Percentiles rank a stretch among this genome's conserved stretches.
phyloP scores from a whole-genome alignment of 2,888 invertebrate species.

The Tanytarsus gracilentus region DNA sequence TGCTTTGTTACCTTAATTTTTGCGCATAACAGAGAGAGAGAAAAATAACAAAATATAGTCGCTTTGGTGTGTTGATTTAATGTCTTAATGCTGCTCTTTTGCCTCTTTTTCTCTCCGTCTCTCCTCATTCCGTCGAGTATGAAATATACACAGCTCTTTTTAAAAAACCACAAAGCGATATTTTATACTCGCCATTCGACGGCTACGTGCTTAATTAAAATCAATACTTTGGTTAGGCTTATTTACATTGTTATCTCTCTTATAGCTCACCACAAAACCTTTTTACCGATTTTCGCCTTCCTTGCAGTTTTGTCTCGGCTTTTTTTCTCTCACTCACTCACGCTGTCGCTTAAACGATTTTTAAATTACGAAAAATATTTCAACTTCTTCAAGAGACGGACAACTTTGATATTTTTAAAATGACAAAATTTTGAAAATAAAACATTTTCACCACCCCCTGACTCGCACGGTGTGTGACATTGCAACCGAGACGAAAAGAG shows the following conservation, averaged over 20 bases:
- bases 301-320: background rate
- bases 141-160: too few relatives aligned
- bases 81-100: slow-evolving; percentile 25
- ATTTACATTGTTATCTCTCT: slow-evolving; percentile 27
- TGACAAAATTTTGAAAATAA: too few relatives aligned
- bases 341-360: slow-evolving; percentile 1
- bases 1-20: slow-evolving; percentile 28
- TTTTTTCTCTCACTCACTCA: background rate
- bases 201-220: slow-evolving; percentile 25
- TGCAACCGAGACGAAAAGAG: background rate
- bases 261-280: background rate
- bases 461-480: slow-evolving; percentile 12
- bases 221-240: slow-evolving; percentile 14
- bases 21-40: background rate
- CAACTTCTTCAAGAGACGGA: too few relatives aligned
- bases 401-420: too few relatives aligned
- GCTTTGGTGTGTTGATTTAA: slow-evolving; percentile 26
- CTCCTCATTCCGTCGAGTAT: too few relatives aligned
- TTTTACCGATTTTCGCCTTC: background rate
- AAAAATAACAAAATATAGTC: slow-evolving; percentile 27
- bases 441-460: too few relatives aligned
- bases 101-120: too few relatives aligned
- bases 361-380: slow-evolving; percentile 1
- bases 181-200: background rate
- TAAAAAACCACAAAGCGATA: slow-evolving; percentile 7